Evolutionary conservation across 1,140 invertebrate genomes (phyloP), one percentile per base, ranked within the genome.

Genomic region (Wiebesia pumilae): DNA sequence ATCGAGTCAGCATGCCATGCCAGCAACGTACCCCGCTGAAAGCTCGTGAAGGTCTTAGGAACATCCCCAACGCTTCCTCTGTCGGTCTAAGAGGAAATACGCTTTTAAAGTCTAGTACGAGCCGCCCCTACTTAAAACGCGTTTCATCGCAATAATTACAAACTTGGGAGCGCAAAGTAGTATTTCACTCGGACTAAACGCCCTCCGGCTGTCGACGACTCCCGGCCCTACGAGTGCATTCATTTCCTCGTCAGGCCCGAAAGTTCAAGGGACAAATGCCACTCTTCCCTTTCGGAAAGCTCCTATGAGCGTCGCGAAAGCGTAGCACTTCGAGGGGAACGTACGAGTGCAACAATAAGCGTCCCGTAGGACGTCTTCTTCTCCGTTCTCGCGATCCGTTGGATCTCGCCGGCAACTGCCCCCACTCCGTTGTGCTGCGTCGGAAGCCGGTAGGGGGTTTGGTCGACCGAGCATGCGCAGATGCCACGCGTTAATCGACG

Each of bases 401-500:
- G 24, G 54, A 80, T 80, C 78, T 65, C 35, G 58, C 35, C 79
- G 51, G n/a, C 79, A n/a, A 1, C 21, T 51, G 30, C 38, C 58
- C 21, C 58, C 24, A 7, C 54, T 10, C 19, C 19, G 6, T 47
- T 14, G 43, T 14, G 43, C 6, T 47, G 6, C 43, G 43, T 47
- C 14, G 43, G 43, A 47, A 7, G 16, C n/a, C 6, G 27, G n/a
- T n/a, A n/a, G n/a, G n/a, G n/a, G n/a, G n/a, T n/a, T n/a, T n/a
- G n/a, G 69, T 7, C 12, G 69, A 16, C 51, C 51, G 21, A 4
- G 7, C n/a, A 35, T 35, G 19, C 33, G 30, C 33, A 33, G 33
- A 21, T 21, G 38, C 71, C 14, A 7, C 1, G 38, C 77, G 16
- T 19, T 85, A 85, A 85, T 85, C 77, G 54, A 78, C 84, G 84